Evolutionary conservation across 2,113 vertebrate genomes (phyloP).

Genomic region (Penelope pileata): DNA sequence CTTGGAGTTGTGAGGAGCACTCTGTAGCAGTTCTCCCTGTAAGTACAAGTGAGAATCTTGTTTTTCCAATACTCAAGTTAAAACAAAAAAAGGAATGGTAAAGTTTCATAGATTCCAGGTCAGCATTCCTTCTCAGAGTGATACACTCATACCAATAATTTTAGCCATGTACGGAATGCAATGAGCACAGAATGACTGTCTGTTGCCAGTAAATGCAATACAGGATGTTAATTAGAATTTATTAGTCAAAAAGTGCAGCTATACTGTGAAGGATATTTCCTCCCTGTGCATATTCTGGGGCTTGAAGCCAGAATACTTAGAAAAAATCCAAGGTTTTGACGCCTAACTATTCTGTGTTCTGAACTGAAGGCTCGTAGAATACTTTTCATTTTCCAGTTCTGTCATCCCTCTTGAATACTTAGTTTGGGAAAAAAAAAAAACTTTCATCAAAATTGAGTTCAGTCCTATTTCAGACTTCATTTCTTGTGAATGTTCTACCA

Average conservation of each 20-base stretch:
- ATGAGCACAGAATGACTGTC: background rate
- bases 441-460: conserved; percentile 14
- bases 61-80: background rate
- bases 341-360: background rate
- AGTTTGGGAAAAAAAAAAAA: background rate
- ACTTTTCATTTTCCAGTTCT: background rate
- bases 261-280: background rate
- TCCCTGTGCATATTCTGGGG: fast-evolving
- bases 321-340: background rate
- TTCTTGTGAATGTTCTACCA: conserved; percentile 19
- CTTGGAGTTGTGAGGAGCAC: background rate
- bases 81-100: background rate
- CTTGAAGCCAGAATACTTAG: background rate
- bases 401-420: background rate
- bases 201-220: background rate
- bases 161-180: background rate
- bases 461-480: conserved; percentile 35
- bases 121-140: background rate
- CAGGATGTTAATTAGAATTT: background rate
- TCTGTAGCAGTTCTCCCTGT: background rate
- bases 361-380: background rate
- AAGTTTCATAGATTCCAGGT: background rate
- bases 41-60: background rate
- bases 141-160: background rate
- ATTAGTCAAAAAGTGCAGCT: background rate